phyloP scores from a whole-genome alignment of 2,888 invertebrate species.

The Diabrotica balteata region DNA sequence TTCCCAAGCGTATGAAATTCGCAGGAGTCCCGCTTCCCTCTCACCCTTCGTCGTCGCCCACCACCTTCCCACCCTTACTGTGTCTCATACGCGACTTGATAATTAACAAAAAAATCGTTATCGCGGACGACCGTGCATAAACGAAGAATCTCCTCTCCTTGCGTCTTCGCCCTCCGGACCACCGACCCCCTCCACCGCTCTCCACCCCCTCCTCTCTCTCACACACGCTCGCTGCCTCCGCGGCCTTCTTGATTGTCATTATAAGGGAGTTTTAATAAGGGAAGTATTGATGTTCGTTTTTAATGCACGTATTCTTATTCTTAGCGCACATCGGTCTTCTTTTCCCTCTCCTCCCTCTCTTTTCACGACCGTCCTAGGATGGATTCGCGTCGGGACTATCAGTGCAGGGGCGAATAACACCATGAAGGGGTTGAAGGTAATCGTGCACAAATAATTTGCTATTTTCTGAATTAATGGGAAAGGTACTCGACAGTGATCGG shows the following conservation, averaged over 20 bases:
- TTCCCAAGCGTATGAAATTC: constrained; percentile 44
- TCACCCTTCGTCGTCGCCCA: constrained; percentile 20
- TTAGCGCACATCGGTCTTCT: constrained; percentile 54
- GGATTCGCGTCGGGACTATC: constrained; percentile 29
- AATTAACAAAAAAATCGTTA: constrained; percentile 64
- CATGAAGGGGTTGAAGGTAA: constrained; percentile 30
- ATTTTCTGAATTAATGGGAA: constrained; percentile 20
- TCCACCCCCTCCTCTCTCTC: constrained; percentile 42
- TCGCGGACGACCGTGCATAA: constrained; percentile 62
- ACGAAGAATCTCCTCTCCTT: constrained; percentile 58
- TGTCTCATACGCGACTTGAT: constrained; percentile 62
- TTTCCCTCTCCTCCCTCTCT: constrained; percentile 27
- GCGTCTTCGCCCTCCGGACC: constrained; percentile 46
- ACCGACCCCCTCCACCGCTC: constrained; percentile 29
- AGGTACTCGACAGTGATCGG: constrained; percentile 8
- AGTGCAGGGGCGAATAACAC: constrained; percentile 27
- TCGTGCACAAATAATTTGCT: constrained; percentile 26
- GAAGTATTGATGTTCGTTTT: constrained; percentile 62
- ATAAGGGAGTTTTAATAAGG: constrained; percentile 61
- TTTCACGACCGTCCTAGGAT: constrained; percentile 20
- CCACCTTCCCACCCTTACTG: constrained; percentile 39
- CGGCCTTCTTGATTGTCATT: constrained; percentile 59
- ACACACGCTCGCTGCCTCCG: constrained; percentile 55
- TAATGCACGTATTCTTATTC: constrained; percentile 61
- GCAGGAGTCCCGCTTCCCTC: constrained; percentile 28